Percentiles rank a stretch among this genome's conserved stretches.
Conservation (phyloP, 2,113 vertebrate species). For the Thunnus maccoyii region DNA sequence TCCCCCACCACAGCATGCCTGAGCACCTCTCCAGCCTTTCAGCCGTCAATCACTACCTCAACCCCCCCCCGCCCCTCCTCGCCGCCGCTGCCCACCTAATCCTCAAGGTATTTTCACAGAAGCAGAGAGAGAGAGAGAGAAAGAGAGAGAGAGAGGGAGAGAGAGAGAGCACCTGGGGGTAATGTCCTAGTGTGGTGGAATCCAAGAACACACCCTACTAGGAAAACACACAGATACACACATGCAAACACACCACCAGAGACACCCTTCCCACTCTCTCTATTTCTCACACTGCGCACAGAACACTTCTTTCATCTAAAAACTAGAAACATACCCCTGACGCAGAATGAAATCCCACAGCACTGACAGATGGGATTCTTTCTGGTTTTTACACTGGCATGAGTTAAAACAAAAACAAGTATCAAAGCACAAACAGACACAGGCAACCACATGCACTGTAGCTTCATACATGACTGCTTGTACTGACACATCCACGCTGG, state of each 20-base stretch:
- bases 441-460: conserved; percentile 67
- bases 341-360: conserved; percentile 67
- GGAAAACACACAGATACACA: conserved; percentile 80
- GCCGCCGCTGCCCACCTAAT: conserved; percentile 83
- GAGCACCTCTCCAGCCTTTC: conserved; percentile 83
- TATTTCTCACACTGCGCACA: conserved; percentile 42
- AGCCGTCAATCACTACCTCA: conserved; percentile 84
- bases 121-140: conserved; percentile 42
- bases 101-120: conserved; percentile 85
- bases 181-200: conserved; percentile 84
- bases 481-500: conserved; percentile 70
- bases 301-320: conserved; percentile 76
- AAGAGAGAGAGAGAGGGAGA: conserved; percentile 23
- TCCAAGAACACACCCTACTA: conserved; percentile 85
- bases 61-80: conserved; percentile 7
- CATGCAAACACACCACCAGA: conserved; percentile 69
- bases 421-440: conserved; percentile 68
- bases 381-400: conserved; percentile 63
- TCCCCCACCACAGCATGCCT: conserved; percentile 79
- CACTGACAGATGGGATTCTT: conserved; percentile 72
- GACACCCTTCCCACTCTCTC: conserved; percentile 40
- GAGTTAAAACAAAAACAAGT: conserved; percentile 73
- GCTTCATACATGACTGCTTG: conserved; percentile 65
- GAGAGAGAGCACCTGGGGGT: conserved; percentile 81
- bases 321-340: conserved; percentile 77